Evolutionary conservation across 2,888 invertebrate species (phyloP).

Genomic region (Phyllotreta cruciferae): DNA sequence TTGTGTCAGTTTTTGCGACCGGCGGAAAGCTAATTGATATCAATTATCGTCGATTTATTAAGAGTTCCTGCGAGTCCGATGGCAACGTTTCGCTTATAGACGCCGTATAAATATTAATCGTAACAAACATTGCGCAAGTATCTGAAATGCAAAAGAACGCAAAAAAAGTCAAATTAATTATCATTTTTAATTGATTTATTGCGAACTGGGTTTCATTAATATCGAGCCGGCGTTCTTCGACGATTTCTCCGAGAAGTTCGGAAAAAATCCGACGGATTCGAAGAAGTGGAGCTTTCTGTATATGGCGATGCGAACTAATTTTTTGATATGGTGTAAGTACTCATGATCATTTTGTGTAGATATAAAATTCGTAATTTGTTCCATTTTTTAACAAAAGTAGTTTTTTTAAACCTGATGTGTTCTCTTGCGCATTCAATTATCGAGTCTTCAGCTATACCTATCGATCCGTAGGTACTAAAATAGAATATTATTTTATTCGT

Average conservation of each 20-base stretch:
- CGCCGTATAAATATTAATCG: constrained; percentile 55
- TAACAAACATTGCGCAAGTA: constrained; percentile 50
- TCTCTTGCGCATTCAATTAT: too few species aligned
- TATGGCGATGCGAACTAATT: constrained; percentile 12
- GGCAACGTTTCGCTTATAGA: constrained; percentile 41
- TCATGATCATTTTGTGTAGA: too few species aligned
- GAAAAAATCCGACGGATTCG: constrained; percentile 15
- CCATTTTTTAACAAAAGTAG: too few species aligned
- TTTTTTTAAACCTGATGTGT: too few species aligned
- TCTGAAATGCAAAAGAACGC: constrained; percentile 41
- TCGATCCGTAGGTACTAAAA: too few species aligned
- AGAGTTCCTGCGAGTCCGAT: constrained; percentile 46
- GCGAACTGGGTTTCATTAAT: constrained; percentile 36
- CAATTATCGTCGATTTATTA: constrained; percentile 58
- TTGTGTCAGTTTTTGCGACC: constrained; percentile 55
- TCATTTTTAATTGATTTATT: constrained; percentile 50
- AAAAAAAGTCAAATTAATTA: constrained; percentile 49
- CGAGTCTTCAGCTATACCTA: too few species aligned
- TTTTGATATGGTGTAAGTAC: too few species aligned
- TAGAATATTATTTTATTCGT: too few species aligned
- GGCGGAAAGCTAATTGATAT: constrained; percentile 55
- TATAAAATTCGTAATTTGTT: too few species aligned
- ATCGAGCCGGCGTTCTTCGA: constrained; percentile 29
- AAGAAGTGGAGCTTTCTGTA: constrained; percentile 8
- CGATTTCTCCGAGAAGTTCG: constrained; percentile 13